Percentiles rank a stretch among this genome's conserved stretches.
phyloP scores from a whole-genome alignment of 2,113 vertebrate species.

The Emberiza fucata region DNA sequence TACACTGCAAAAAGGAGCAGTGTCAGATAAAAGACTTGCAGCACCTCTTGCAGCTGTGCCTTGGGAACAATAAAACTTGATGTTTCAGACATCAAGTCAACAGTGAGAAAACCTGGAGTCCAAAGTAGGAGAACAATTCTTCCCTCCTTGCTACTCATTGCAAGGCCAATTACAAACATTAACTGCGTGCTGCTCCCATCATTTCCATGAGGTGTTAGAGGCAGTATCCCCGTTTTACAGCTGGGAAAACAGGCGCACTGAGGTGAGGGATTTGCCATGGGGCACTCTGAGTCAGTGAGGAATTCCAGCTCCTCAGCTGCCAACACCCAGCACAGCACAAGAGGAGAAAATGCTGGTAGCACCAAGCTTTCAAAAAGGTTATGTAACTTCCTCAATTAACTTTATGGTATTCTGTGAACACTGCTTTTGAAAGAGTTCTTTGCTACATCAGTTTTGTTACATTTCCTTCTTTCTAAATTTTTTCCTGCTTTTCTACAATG shows the following conservation, averaged over 20 bases:
- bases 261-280: background rate
- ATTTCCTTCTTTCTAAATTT: background rate
- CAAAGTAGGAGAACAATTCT: background rate
- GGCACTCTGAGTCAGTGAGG: constrained; percentile 35
- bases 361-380: constrained; percentile 6
- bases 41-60: background rate
- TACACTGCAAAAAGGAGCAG: background rate
- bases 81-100: background rate
- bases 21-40: background rate
- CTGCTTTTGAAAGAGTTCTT: background rate
- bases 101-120: background rate
- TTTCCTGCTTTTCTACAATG: background rate
- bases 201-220: background rate
- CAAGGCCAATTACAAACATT: background rate
- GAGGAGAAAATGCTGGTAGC: constrained; percentile 23
- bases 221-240: background rate
- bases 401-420: background rate
- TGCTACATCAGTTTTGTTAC: background rate
- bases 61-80: background rate
- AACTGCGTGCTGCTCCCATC: background rate
- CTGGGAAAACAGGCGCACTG: background rate
- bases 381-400: constrained; percentile 36
- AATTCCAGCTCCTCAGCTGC: background rate
- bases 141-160: background rate
- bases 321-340: background rate